Evolutionary conservation across 1,140 invertebrate genomes (phyloP), one percentile per base, ranked within the genome.

Genomic region (Drosophila nigrodunni): DNA sequence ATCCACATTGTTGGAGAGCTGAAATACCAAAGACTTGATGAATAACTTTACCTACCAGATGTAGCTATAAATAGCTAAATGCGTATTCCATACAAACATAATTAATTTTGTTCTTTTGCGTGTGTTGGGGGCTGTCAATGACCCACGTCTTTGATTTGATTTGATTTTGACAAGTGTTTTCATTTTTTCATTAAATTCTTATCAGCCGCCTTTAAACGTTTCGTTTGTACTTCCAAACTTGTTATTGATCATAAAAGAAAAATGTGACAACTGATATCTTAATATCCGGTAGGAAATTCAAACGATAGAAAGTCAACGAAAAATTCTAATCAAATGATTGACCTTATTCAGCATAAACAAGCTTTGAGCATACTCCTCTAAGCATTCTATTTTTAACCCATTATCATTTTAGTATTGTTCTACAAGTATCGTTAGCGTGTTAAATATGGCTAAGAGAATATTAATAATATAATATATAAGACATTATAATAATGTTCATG

Each of bases 401-500:
- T 41, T 57, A n/a, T 34, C 9, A 41, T 41, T 55, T 15, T 72
- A 25, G 4, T 25, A 70, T 65, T 71, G 60, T 70, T 46, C 43
- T 13, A 13, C 37, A 54, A 61, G 59, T 34, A 15, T 50, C 11
- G 37, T 39, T 46, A 18, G 15, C 50, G 43, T 43, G 59, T 8
- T 43, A 59, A 59, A 13, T 41, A 66, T 35, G 11, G 47, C 39
- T 60, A 44, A 21, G 41, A 6, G 41, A 39, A 35, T 15, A 60
- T 60, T 59, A 59, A 55, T 35, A 61, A 34, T 49, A 60, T 37
- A 72, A 64, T 18, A 58, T 59, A 64, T 15, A 37, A 49, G 21
- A 43, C 25, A 57, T 21, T 50, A 58, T 39, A 55, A 69, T 74
- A 71, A 47, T 80, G 72, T 75, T 86, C 78, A 86, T 86, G 68